Evolutionary conservation across 1,140 invertebrate genomes (phyloP).

Genomic region (Zaprionus ornatus): DNA sequence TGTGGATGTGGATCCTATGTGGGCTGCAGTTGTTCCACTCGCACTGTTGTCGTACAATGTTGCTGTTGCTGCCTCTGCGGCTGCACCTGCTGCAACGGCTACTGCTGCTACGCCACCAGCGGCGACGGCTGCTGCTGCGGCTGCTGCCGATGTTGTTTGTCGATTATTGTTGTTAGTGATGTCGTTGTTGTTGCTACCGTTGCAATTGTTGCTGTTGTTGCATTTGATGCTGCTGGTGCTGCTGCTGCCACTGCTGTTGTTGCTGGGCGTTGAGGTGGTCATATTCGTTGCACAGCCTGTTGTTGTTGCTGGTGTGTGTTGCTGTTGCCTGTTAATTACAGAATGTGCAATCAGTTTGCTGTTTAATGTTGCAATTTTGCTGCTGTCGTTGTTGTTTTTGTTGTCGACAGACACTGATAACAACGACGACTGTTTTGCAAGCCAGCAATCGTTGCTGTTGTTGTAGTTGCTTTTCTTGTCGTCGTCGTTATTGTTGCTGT

Average conservation of each 20-base stretch:
- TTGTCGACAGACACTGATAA: constrained; percentile 37
- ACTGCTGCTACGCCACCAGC: constrained; percentile 9
- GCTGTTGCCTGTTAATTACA: constrained; percentile 55
- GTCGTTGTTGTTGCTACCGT: constrained; percentile 24
- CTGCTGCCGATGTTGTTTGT: constrained; percentile 27
- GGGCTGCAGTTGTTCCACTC: constrained; percentile 27
- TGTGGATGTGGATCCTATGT: constrained; percentile 62
- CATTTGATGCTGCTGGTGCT: constrained; percentile 24
- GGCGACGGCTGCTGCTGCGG: constrained; percentile 24
- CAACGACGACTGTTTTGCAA: constrained; percentile 28
- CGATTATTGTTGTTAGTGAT: constrained; percentile 32
- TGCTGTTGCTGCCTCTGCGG: constrained; percentile 25
- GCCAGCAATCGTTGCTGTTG: constrained; percentile 14
- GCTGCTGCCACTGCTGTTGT: constrained; percentile 29
- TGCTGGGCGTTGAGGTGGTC: constrained; percentile 72
- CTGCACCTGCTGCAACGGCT: constrained; percentile 13
- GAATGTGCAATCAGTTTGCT: constrained; percentile 45
- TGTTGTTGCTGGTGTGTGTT: constrained; percentile 37
- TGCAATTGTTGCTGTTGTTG: constrained; percentile 39
- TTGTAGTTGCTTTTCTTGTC: constrained; percentile 10
- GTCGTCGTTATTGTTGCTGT: constrained; percentile 8
- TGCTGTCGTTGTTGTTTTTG: background rate
- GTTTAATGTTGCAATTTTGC: constrained; percentile 42
- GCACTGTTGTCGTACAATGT: constrained; percentile 44
- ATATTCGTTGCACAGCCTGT: constrained; percentile 53